phyloP scores from a whole-genome alignment of 2,797 vertebrate genomes.

The Myotis vivesi region DNA sequence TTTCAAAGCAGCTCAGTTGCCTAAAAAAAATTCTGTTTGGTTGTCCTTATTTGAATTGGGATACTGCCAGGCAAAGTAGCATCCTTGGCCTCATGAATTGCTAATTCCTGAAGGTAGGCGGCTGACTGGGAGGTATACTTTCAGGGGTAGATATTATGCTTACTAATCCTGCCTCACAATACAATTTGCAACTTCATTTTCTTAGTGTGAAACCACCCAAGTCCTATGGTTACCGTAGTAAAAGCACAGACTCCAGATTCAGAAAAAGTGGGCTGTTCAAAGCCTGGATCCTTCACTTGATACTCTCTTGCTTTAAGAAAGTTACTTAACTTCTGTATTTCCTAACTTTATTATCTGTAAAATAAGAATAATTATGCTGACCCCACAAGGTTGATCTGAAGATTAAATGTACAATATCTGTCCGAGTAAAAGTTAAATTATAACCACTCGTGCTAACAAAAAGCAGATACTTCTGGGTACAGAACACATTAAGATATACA shows the following conservation, averaged over 20 bases:
- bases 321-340: background rate
- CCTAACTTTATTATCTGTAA: background rate
- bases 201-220: background rate
- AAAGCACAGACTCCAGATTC: background rate
- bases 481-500: background rate
- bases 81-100: background rate
- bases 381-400: background rate
- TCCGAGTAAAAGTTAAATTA: background rate
- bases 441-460: background rate
- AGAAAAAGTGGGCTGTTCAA: background rate
- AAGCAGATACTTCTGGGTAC: background rate
- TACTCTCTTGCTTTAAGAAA: background rate
- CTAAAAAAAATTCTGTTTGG: background rate
- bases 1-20: constrained; percentile 52
- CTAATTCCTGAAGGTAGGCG: background rate
- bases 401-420: background rate
- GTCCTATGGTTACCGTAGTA: background rate
- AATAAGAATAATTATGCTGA: background rate
- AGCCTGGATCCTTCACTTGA: background rate
- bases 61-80: background rate
- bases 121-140: background rate
- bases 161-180: background rate
- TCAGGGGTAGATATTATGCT: background rate
- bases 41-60: constrained; percentile 44
- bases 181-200: background rate